Base-by-base conservation (phyloP, 1,140 invertebrate genomes). In the Tribolium castaneum region DNA sequence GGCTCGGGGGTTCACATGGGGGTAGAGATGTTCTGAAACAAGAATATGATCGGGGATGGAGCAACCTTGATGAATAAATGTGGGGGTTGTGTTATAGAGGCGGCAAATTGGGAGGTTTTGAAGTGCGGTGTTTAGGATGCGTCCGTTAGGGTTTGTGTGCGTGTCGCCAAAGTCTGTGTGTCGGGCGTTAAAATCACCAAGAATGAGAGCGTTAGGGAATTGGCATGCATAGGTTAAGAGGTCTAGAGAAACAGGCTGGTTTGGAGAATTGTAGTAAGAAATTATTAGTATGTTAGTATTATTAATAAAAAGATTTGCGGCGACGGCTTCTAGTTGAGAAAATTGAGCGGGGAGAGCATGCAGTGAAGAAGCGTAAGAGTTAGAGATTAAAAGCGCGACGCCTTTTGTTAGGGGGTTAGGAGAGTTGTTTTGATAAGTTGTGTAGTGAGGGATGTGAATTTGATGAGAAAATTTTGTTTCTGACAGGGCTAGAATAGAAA, bases 21-120 rank as follows among this genome's bases (percentile, higher is more conserved):
- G 16, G 6, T 7, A 6, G 14, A 59, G 19, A 3, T 10, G 9
- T 59, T 59, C 54, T 19, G 54, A 22, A n/a, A 59, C 19, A 19
- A 54, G 16, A 16, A 59, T 59, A 25, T 59, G 54, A 25, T 59
- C 54, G 10, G 54, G 54, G 5, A 25, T 59, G 54, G 54, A 59
- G 10, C 14, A 19, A 7, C 54, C 6, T 5, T 19, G 6, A 59
- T 2, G 22, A 16, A 59, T 2, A 25, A 59, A 59, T 4, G 54
- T 59, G 54, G 54, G 19, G 14, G 14, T 25, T 4, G 19, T 22
- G 54, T 59, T 59, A 7, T 59, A 9, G 7, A 59, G 54, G 9
- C 54, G 14, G 54, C 19, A 22, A 10, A 59, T 14, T 52, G 16
- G 50, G 45, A 13, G 13, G 6, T 50, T 50, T 50, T 3, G 14